Evolutionary conservation across 2,888 invertebrate genomes (phyloP).

Genomic region (Vanessa cardui): DNA sequence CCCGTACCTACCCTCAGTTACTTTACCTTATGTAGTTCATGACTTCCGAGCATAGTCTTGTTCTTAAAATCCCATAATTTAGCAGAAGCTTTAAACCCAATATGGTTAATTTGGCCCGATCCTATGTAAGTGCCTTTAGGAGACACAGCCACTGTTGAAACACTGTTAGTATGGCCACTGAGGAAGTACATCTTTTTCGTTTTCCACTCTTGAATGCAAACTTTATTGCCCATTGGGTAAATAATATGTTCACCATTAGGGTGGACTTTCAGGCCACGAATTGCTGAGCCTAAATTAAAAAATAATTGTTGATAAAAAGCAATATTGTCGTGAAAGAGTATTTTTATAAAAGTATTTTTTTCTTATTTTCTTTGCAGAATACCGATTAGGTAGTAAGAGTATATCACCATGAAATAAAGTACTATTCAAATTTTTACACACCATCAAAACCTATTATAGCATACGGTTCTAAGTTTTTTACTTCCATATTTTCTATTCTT

Average conservation of each 20-base stretch:
- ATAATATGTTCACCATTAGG: conserved; percentile 87
- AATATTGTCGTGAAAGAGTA: too few relatives aligned
- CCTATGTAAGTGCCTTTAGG: conserved; percentile 89
- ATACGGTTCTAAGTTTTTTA: conserved; percentile 84
- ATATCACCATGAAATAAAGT: too few relatives aligned
- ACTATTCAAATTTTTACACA: conserved; percentile 53
- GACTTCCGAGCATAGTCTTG: conserved; percentile 84
- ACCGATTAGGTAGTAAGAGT: too few relatives aligned
- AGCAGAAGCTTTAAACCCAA: conserved; percentile 93
- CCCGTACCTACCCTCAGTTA: too few relatives aligned
- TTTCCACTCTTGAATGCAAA: conserved; percentile 86
- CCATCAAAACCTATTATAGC: conserved; percentile 93
- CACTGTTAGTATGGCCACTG: conserved; percentile 90
- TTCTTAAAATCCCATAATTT: conserved; percentile 93
- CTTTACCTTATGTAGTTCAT: conserved; percentile 92
- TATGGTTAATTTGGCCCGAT: conserved; percentile 95
- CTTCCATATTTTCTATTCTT: conserved; percentile 60
- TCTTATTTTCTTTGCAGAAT: too few relatives aligned
- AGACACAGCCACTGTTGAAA: conserved; percentile 90
- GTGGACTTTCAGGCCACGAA: conserved; percentile 86
- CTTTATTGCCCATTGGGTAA: conserved; percentile 91
- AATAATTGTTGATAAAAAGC: not conserved
- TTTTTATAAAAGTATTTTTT: too few relatives aligned
- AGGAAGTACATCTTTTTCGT: conserved; percentile 89
- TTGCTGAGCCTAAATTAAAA: conserved; percentile 59